phyloP scores from a whole-genome alignment of 2,113 vertebrate species.

The Hydrochoerus hydrochaeris region DNA sequence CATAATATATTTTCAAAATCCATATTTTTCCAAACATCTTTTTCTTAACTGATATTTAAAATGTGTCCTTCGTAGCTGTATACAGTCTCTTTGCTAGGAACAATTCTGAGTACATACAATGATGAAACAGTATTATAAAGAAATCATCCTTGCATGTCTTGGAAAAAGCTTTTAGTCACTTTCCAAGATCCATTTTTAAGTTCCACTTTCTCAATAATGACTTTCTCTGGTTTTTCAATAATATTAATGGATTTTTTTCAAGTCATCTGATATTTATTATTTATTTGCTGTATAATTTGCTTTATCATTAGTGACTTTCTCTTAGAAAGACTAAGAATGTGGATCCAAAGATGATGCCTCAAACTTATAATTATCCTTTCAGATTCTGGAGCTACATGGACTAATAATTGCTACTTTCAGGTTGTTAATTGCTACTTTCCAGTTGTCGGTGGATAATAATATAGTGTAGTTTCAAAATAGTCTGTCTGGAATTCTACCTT shows the following conservation, averaged over 20 bases:
- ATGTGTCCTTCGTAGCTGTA: not conserved
- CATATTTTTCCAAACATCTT: not conserved
- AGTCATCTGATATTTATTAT: not conserved
- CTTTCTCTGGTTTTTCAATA: not conserved
- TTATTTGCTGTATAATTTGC: slow-evolving; percentile 34
- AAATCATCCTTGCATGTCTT: not conserved
- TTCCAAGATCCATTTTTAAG: not conserved
- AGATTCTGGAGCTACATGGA: not conserved
- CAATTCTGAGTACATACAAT: not conserved
- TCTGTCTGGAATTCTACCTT: not conserved
- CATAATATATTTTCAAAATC: not conserved
- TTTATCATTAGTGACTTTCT: slow-evolving; percentile 31
- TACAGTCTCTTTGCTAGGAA: not conserved
- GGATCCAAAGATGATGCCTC: not conserved
- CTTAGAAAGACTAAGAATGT: not conserved
- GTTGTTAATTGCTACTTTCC: slow-evolving; percentile 38
- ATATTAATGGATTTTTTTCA: slow-evolving; percentile 7
- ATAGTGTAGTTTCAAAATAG: not conserved
- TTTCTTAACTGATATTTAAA: not conserved
- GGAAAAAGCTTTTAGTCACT: not conserved
- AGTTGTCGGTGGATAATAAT: slow-evolving; percentile 23
- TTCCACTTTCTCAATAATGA: not conserved
- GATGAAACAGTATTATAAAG: not conserved
- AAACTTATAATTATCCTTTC: slow-evolving; percentile 44
- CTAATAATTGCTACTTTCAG: not conserved